Evolutionary conservation across 2,113 vertebrate species (phyloP).

Genomic region (Hoplias malabaricus): DNA sequence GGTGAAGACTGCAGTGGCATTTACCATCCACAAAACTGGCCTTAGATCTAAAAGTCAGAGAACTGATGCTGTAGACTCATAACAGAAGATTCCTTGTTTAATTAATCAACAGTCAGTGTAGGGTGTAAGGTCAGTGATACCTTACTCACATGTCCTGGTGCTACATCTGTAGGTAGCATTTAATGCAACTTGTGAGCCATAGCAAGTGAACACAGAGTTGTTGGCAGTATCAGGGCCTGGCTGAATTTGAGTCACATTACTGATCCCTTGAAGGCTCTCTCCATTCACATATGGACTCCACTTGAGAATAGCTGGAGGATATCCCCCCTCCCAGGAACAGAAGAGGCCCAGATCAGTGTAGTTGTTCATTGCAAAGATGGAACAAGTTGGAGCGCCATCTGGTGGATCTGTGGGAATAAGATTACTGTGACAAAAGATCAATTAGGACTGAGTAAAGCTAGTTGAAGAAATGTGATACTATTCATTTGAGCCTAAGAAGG

Average conservation of each 20-base stretch:
- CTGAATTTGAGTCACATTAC: slow-evolving; percentile 71
- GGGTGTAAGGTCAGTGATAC: neutral
- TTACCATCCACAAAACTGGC: no score
- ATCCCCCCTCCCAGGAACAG: slow-evolving; percentile 83
- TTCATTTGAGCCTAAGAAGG: slow-evolving; percentile 30
- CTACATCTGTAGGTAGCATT: slow-evolving; percentile 65
- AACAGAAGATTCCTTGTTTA: neutral
- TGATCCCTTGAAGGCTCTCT: slow-evolving; percentile 41
- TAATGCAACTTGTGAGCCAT: slow-evolving; percentile 73
- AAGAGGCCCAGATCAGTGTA: slow-evolving; percentile 74
- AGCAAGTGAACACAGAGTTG: slow-evolving; percentile 78
- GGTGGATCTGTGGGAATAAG: slow-evolving; percentile 80
- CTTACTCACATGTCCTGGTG: slow-evolving; percentile 77
- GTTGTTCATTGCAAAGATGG: slow-evolving; percentile 69
- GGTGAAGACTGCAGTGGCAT: no score
- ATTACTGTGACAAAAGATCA: slow-evolving; percentile 36
- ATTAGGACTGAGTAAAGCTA: slow-evolving; percentile 32
- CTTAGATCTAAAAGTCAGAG: no score
- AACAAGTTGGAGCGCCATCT: slow-evolving; percentile 78
- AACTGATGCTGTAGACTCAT: no score
- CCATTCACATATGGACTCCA: slow-evolving; percentile 72
- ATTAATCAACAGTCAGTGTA: no score
- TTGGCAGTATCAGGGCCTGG: slow-evolving; percentile 62
- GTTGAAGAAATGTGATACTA: slow-evolving; percentile 17
- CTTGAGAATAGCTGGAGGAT: slow-evolving; percentile 73